Base-by-base conservation (phyloP, 2,113 vertebrate species). In the Spermophilus dauricus region DNA sequence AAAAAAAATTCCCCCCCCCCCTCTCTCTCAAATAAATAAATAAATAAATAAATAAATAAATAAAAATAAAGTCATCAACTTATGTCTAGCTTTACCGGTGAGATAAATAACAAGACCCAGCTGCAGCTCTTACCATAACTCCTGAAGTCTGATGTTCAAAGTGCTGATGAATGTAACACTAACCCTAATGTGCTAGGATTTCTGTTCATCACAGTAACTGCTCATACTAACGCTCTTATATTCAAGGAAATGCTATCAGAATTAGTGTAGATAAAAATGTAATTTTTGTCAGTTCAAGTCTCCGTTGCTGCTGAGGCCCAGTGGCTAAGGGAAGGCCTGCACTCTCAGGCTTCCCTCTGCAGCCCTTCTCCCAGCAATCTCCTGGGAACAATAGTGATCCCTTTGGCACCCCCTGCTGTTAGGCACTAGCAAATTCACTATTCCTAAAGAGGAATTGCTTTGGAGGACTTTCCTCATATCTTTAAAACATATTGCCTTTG, bases 381-480 rank as follows among this genome's bases (percentile, higher is more conserved):
- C 97, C 70, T 91, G 94, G 97, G 94, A 97, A 89, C 94, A 94
- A 12, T 97, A 93, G 85, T 0, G 97, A 72, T 97, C 95, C 42
- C 95, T 98, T 73, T 98, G 96, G 97, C 96, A 94, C 97, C 97
- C 97, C 97, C 97, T 98, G 96, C 97, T 97, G 98, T 96, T 94
- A 86, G 82, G 77, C 96, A 77, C 58, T 92, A 72, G 94, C 90
- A 90, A 92, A 95, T 94, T 97, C 84, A 86, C 30, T 30, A 16
- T 86, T n/a, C 67, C 67, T 37, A 34, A 89, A 39, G 78, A 72
- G 5, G 12, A 45, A 81, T 80, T 95, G 67, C 81, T 92, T 67
- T 51, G 80, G 34, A 80, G 42, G 61, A 75, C 82, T 63, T 77
- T 65, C 22, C 8, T 73, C 24, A 30, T 63, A 14, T 85, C 73